phyloP scores from a whole-genome alignment of 1,140 invertebrate genomes.

The Euglossa dilemma region DNA sequence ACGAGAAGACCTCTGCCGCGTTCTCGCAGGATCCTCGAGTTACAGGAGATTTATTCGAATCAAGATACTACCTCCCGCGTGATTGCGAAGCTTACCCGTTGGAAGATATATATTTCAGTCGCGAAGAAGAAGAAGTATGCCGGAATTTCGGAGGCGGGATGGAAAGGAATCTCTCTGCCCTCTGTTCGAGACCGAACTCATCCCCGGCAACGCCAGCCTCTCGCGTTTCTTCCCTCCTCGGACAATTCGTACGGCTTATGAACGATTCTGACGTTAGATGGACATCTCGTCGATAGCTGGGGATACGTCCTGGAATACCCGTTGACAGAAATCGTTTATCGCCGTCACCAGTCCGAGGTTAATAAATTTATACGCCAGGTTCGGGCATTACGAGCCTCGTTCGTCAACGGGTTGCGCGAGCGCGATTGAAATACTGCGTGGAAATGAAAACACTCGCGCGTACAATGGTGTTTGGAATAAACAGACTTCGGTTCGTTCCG shows the following conservation, averaged over 20 bases:
- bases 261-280: constrained; percentile 20
- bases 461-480: too few relatives aligned
- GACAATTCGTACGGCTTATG: constrained; percentile 31
- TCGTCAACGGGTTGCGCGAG: too few relatives aligned
- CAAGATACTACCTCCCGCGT: constrained; percentile 66
- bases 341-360: background rate
- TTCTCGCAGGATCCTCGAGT: constrained; percentile 59
- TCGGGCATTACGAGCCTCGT: background rate
- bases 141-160: constrained; percentile 43
- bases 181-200: constrained; percentile 30
- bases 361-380: background rate
- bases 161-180: constrained; percentile 25
- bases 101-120: constrained; percentile 68
- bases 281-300: constrained; percentile 15
- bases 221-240: constrained; percentile 1
- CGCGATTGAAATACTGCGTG: too few relatives aligned
- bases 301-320: background rate
- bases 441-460: too few relatives aligned
- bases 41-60: constrained; percentile 74
- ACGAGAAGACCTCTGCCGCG: constrained; percentile 48
- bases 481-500: too few relatives aligned
- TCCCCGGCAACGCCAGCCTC: background rate
- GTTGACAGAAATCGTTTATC: constrained; percentile 18
- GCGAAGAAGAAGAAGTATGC: constrained; percentile 63
- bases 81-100: constrained; percentile 64